Evolutionary conservation across 2,888 invertebrate genomes (phyloP).

Genomic region (Suillia variegata): DNA sequence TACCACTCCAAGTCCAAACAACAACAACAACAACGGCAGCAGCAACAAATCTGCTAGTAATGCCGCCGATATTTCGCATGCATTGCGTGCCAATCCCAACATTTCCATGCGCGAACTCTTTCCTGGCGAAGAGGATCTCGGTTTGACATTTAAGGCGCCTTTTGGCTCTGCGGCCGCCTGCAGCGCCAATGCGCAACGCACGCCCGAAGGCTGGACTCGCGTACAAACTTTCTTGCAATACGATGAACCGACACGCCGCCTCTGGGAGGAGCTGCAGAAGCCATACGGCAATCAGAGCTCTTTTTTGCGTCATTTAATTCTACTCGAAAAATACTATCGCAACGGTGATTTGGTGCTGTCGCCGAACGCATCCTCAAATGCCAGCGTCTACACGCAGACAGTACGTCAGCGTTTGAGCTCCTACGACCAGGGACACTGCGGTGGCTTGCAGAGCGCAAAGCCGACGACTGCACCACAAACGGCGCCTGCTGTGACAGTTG

Average conservation of each 20-base stretch:
- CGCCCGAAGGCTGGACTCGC: constrained; percentile 85
- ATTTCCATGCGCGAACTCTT: constrained; percentile 81
- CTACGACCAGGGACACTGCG: constrained; percentile 68
- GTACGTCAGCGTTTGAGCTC: constrained; percentile 79
- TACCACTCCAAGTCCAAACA: not conserved
- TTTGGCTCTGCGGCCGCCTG: too few species aligned
- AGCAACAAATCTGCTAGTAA: constrained; percentile 19
- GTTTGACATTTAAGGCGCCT: constrained; percentile 73
- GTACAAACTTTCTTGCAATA: constrained; percentile 80
- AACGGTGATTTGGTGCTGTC: constrained; percentile 78
- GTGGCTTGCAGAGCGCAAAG: constrained; percentile 36
- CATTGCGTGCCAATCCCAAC: constrained; percentile 70
- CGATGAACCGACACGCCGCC: constrained; percentile 77
- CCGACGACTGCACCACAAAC: not conserved
- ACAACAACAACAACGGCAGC: constrained; percentile 16
- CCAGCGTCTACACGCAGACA: constrained; percentile 78
- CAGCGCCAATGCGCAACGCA: constrained; percentile 62
- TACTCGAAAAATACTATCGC: constrained; percentile 83
- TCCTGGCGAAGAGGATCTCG: constrained; percentile 83
- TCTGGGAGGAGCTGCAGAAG: constrained; percentile 83
- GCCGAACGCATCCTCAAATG: constrained; percentile 74
- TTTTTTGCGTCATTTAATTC: constrained; percentile 78
- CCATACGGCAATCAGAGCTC: constrained; percentile 89
- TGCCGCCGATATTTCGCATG: constrained; percentile 55
- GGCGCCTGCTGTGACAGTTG: constrained; percentile 7